Percentiles rank a stretch among this genome's conserved stretches.
Conservation (phyloP, 2,113 vertebrate species). For the Mugil cephalus region DNA sequence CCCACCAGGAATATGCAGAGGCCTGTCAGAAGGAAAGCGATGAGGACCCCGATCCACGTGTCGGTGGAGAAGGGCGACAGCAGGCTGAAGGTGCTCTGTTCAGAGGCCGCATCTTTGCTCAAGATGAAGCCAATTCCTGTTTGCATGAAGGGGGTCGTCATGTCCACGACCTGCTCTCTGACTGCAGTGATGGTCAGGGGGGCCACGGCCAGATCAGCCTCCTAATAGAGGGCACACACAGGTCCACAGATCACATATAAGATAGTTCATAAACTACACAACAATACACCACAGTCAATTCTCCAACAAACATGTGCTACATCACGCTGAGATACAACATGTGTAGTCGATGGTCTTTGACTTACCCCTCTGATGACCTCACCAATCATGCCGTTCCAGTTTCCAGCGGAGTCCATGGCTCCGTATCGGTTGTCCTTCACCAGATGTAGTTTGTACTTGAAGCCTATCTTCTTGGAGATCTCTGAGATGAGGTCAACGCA, state of each 20-base stretch:
- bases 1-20: constrained; percentile 88
- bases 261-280: too few species aligned
- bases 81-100: constrained; percentile 85
- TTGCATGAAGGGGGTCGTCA: constrained; percentile 90
- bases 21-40: constrained; percentile 88
- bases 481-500: constrained; percentile 87
- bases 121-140: constrained; percentile 90
- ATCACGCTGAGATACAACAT: background rate
- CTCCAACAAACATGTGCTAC: background rate
- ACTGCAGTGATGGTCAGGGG: constrained; percentile 85
- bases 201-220: constrained; percentile 90
- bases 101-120: constrained; percentile 72
- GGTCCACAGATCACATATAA: too few species aligned
- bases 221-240: constrained; percentile 69
- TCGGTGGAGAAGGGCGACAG: constrained; percentile 89
- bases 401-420: constrained; percentile 64
- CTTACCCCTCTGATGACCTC: constrained; percentile 87
- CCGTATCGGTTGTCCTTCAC: constrained; percentile 89
- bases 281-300: too few species aligned
- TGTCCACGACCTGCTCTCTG: constrained; percentile 86
- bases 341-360: background rate
- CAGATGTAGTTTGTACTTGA: constrained; percentile 83
- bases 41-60: constrained; percentile 88
- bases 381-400: constrained; percentile 90
- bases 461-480: constrained; percentile 83